Conservation (phyloP, 2,113 vertebrate genomes). For the Amphiprion percula region DNA sequence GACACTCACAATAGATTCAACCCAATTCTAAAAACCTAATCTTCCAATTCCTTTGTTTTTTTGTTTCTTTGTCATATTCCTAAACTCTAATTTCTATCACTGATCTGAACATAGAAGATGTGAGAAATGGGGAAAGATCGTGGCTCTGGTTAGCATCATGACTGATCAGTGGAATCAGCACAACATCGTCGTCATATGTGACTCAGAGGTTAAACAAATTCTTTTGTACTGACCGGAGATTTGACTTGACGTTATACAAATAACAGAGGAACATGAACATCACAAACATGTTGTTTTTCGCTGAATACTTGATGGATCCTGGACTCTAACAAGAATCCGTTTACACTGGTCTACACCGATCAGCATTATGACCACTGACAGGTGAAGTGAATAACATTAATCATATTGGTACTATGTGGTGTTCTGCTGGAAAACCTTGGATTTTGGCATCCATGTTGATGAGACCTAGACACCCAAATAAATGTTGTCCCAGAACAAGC, state of each 20-base stretch:
- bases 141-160: background rate
- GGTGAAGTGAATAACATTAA: too few species aligned
- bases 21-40: conserved; percentile 15
- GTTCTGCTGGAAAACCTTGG: too few species aligned
- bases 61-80: background rate
- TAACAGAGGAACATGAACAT: background rate
- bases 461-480: too few species aligned
- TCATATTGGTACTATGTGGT: too few species aligned
- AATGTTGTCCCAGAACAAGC: too few species aligned
- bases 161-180: background rate
- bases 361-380: too few species aligned
- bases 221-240: background rate
- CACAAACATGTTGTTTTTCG: background rate
- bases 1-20: conserved; percentile 42
- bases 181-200: background rate
- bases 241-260: conserved; percentile 27
- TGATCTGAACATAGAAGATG: background rate
- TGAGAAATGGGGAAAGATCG: background rate
- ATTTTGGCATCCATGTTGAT: too few species aligned
- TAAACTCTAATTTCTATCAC: background rate
- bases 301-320: background rate
- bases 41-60: background rate
- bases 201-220: background rate
- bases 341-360: background rate
- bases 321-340: background rate